These are phyloP conservation scores for Zosterops borbonicus DNA, from an alignment of 2,113 vertebrate species.

Conservation along the genomic window DNA sequence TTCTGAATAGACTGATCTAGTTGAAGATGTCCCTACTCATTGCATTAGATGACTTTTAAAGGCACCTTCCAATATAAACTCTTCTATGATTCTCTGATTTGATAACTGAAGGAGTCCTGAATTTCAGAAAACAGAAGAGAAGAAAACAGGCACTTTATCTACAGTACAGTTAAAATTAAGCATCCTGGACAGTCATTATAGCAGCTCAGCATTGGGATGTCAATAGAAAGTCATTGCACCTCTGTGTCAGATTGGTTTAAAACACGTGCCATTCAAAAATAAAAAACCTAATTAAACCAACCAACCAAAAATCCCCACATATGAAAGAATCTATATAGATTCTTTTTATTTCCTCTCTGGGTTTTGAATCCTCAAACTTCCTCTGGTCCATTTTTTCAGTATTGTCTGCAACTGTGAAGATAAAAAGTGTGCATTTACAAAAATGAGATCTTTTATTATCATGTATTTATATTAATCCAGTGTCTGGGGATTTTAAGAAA, in stretches of 20 bases:
- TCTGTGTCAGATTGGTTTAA: neutral
- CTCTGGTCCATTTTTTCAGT: neutral
- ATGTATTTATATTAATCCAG: neutral
- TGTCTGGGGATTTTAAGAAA: neutral
- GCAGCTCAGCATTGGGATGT: neutral
- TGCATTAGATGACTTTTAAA: neutral
- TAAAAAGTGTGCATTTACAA: neutral
- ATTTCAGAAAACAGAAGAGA: neutral
- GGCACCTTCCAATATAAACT: neutral
- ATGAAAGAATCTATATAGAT: neutral
- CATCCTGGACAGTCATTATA: neutral
- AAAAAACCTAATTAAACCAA: neutral
- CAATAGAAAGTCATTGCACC: neutral
- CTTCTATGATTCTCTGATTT: neutral
- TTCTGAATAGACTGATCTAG: neutral
- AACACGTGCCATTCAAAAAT: neutral
- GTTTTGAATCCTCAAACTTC: neutral
- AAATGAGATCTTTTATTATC: neutral
- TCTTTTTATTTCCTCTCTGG: neutral
- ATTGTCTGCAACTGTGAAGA: neutral
- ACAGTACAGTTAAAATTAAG: neutral
- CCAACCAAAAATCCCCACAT: rapidly evolving
- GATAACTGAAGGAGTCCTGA: neutral
- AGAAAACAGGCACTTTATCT: neutral
- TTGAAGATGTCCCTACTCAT: neutral